Conservation (phyloP, 2,888 invertebrate species). For the Unio delphinus region DNA sequence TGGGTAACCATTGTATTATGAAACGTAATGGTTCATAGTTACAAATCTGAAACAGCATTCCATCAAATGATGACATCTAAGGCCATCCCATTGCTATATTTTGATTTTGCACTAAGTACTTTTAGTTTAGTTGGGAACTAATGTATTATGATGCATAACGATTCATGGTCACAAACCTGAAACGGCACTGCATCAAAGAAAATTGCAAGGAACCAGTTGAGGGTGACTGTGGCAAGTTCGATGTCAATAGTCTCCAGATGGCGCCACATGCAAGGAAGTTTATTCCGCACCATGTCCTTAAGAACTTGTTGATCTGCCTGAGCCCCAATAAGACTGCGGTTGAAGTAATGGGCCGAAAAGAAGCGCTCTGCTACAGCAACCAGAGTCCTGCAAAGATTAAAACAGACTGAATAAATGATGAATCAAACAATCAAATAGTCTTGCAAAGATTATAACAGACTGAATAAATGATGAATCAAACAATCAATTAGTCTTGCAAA, state of each 20-base stretch:
- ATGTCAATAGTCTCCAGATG: conserved; percentile 73
- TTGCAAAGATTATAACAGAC: no score
- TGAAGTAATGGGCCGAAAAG: conserved; percentile 74
- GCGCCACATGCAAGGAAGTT: conserved; percentile 71
- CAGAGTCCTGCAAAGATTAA: conserved; percentile 68
- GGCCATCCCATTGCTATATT: no score
- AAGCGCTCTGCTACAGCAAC: conserved; percentile 75
- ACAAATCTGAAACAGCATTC: conserved; percentile 73
- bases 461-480: no score
- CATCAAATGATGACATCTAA: conserved; percentile 65
- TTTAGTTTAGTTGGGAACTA: no score
- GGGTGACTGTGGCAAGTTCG: conserved; percentile 74
- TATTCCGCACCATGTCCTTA: conserved; percentile 72
- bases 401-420: conserved; percentile 1
- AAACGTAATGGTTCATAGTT: not conserved
- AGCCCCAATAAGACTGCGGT: conserved; percentile 73
- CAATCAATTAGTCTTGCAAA: no score
- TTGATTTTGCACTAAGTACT: no score
- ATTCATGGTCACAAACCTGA: conserved; percentile 66
- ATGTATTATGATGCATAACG: not conserved
- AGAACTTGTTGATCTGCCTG: conserved; percentile 74
- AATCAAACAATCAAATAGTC: not conserved
- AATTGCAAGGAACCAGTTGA: conserved; percentile 75
- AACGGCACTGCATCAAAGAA: conserved; percentile 75
- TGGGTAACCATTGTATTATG: not conserved